Conservation (phyloP, 1,140 invertebrate species). For the Drosophila kikkawai region DNA sequence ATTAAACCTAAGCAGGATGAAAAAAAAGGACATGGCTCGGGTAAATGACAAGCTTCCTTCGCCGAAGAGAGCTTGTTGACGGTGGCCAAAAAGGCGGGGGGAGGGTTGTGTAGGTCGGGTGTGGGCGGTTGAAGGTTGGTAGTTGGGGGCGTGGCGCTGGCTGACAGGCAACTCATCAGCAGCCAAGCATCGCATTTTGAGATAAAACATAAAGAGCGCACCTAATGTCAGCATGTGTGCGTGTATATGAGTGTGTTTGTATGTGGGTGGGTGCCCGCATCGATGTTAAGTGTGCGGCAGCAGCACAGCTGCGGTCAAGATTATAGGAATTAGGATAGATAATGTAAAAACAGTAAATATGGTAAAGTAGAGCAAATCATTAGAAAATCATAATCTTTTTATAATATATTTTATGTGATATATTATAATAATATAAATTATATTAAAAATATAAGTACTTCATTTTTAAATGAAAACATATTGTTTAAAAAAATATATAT, state of each 20-base stretch:
- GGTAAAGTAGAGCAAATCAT: too few relatives aligned
- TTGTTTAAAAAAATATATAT: too few relatives aligned
- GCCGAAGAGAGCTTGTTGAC: conserved; percentile 27
- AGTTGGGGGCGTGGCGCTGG: not conserved
- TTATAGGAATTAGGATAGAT: conserved; percentile 8
- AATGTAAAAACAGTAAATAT: not conserved
- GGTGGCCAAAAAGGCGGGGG: not conserved
- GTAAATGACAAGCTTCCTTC: conserved; percentile 48
- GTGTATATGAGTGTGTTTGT: conserved; percentile 2
- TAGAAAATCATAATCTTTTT: too few relatives aligned
- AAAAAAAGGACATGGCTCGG: conserved; percentile 13
- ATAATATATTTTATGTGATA: not conserved
- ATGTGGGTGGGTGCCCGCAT: conserved; percentile 37
- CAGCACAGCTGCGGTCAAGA: conserved; percentile 20
- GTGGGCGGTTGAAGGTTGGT: not conserved
- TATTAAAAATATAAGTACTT: too few relatives aligned
- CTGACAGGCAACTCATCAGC: conserved; percentile 71
- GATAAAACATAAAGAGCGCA: conserved; percentile 79
- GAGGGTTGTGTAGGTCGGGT: not conserved
- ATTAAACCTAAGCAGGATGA: conserved; percentile 21
- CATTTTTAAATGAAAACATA: too few relatives aligned
- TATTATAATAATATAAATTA: too few relatives aligned
- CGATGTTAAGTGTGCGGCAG: conserved; percentile 26
- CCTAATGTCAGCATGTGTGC: conserved; percentile 56
- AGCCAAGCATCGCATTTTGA: conserved; percentile 78